These are phyloP conservation scores for Hedychridium roseum DNA, from an alignment of 2,888 invertebrate genomes.

Conservation along the genomic window DNA sequence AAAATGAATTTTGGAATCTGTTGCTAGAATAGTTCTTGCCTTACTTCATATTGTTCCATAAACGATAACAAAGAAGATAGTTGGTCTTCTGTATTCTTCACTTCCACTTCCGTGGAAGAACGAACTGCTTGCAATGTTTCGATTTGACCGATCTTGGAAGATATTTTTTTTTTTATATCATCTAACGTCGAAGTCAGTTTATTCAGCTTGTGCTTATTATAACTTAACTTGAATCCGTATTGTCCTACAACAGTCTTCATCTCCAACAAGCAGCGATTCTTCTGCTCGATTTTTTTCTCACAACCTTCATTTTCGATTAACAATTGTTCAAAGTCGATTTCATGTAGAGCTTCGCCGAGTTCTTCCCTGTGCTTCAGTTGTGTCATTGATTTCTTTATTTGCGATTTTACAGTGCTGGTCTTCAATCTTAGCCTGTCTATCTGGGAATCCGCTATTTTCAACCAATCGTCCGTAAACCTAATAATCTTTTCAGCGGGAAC, in stretches of 20 bases:
- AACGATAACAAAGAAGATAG: constrained; percentile 34
- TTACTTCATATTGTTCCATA: constrained; percentile 18
- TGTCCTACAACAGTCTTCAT: constrained; percentile 68
- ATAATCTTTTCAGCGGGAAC: constrained; percentile 71
- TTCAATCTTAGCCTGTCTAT: constrained; percentile 70
- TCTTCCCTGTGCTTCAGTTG: constrained; percentile 68
- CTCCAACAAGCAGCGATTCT: constrained; percentile 66
- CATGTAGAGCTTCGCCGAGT: constrained; percentile 68
- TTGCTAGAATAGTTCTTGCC: not conserved
- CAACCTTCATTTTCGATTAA: constrained; percentile 70
- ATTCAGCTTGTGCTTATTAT: constrained; percentile 68
- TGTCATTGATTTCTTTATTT: constrained; percentile 66
- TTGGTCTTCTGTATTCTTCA: constrained; percentile 59
- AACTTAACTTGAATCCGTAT: constrained; percentile 68
- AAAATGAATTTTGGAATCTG: not conserved
- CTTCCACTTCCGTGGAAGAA: constrained; percentile 60
- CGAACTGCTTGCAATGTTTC: constrained; percentile 64
- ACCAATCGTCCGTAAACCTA: constrained; percentile 71
- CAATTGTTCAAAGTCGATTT: constrained; percentile 72
- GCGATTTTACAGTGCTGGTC: constrained; percentile 67
- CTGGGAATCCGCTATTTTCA: constrained; percentile 66
- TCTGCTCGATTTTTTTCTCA: constrained; percentile 66
- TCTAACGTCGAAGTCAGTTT: constrained; percentile 65
- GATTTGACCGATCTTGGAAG: constrained; percentile 61
- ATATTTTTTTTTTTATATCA: constrained; percentile 62